A percentile compares a stretch with the other conserved stretches of the same genome.
These are phyloP conservation scores for Aphidoletes aphidimyza DNA, from an alignment of 2,888 invertebrate species.

Conservation along the genomic window DNA sequence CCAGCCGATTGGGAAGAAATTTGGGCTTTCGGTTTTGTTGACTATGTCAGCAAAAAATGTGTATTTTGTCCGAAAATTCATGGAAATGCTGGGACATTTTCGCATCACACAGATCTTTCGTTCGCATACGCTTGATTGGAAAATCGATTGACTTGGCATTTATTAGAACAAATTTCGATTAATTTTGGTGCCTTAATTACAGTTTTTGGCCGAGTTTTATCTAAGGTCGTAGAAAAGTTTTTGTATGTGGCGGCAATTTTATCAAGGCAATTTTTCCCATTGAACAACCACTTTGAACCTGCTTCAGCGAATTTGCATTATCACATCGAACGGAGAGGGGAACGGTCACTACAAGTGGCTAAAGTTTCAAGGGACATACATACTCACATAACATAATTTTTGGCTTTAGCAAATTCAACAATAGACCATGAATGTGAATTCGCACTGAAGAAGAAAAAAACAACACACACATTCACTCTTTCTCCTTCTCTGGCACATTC, in stretches of 20 bases:
- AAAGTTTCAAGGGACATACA: neutral
- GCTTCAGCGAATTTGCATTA: constrained; percentile 4
- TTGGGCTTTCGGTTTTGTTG: neutral
- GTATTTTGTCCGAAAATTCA: too few species aligned
- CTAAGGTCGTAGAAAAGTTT: neutral
- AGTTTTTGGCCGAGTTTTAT: constrained; percentile 5
- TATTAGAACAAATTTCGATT: constrained; percentile 19
- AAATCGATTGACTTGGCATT: constrained; percentile 1
- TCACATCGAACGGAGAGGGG: neutral
- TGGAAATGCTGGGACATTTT: neutral
- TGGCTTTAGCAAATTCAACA: constrained; percentile 5
- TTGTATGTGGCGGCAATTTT: neutral
- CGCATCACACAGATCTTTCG: too few species aligned
- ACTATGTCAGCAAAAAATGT: neutral
- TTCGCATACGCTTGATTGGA: too few species aligned
- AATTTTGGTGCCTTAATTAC: neutral
- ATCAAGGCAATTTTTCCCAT: constrained; percentile 14
- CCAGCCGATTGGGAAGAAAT: neutral
- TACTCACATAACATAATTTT: too few species aligned
- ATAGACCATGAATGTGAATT: constrained; percentile 48
- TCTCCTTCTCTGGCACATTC: too few species aligned
- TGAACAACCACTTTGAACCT: constrained; percentile 21
- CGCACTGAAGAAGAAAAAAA: too few species aligned
- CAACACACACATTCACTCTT: too few species aligned
- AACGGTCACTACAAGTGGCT: neutral